Percentiles rank a stretch among this genome's conserved stretches.
These are phyloP conservation scores for Equus quagga DNA, from an alignment of 2,113 vertebrate species.

Conservation along the genomic window DNA sequence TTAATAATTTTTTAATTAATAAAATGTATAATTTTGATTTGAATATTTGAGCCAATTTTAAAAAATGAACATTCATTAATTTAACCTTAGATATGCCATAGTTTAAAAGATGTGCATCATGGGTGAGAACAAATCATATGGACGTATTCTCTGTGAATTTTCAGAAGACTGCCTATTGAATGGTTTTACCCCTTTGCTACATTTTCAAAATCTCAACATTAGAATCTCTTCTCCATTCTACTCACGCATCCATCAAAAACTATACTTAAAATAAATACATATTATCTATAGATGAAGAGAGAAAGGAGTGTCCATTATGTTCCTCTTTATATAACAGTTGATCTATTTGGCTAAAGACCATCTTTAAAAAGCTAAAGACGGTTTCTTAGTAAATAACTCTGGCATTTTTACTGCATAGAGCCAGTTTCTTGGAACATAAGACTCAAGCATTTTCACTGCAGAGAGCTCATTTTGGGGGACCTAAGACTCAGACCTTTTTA, in stretches of 20 bases:
- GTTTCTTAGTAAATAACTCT: constrained; percentile 43
- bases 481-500: constrained; percentile 43
- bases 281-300: neutral
- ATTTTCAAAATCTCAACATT: neutral
- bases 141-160: neutral
- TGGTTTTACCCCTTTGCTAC: neutral
- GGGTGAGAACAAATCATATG: neutral
- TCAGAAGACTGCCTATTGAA: neutral
- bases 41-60: neutral
- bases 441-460: constrained; percentile 48
- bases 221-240: neutral
- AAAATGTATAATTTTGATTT: neutral
- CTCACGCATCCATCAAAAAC: neutral
- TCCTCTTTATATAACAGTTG: neutral
- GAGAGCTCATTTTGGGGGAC: neutral
- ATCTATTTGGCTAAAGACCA: neutral
- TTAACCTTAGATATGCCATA: neutral
- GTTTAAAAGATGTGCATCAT: neutral
- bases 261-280: neutral
- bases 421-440: neutral
- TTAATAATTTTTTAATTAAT: neutral
- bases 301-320: neutral
- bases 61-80: neutral
- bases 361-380: constrained; percentile 17
- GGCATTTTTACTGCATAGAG: constrained; percentile 36